These are phyloP conservation scores for Ondatra zibethicus DNA, from an alignment of 2,113 vertebrate species.

Conservation along the genomic window DNA sequence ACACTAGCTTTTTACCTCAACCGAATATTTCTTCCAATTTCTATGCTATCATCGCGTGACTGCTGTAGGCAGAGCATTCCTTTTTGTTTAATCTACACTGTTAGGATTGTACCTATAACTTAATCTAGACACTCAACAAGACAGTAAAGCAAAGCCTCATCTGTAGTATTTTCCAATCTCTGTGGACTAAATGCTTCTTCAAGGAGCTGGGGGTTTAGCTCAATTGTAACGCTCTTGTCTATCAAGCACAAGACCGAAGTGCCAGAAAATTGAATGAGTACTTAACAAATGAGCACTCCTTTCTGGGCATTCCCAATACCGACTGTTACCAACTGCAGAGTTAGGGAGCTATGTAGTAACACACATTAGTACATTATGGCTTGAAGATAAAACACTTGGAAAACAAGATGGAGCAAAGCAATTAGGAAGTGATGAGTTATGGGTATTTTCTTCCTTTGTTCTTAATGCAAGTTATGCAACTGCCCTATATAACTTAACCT, in stretches of 20 bases:
- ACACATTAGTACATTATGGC: not conserved
- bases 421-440: not conserved
- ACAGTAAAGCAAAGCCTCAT: not conserved
- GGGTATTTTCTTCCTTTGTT: slow-evolving; percentile 26
- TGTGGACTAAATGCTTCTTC: not conserved
- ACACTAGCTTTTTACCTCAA: not conserved
- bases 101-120: not conserved
- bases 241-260: not conserved
- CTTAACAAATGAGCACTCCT: not conserved
- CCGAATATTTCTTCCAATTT: not conserved
- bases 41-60: not conserved
- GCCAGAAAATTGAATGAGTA: not conserved
- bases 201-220: not conserved
- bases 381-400: not conserved
- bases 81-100: not conserved
- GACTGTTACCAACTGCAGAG: not conserved
- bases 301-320: not conserved
- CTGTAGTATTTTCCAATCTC: not conserved
- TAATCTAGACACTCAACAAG: not conserved
- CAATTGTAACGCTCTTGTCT: not conserved
- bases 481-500: slow-evolving; percentile 15
- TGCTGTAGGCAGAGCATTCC: not conserved
- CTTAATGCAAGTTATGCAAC: slow-evolving; percentile 18
- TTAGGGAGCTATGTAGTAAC: not conserved
- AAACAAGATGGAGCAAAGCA: not conserved